These are phyloP conservation scores for Channallabes apus DNA, from an alignment of 2,797 vertebrate genomes.

Conservation along the genomic window DNA sequence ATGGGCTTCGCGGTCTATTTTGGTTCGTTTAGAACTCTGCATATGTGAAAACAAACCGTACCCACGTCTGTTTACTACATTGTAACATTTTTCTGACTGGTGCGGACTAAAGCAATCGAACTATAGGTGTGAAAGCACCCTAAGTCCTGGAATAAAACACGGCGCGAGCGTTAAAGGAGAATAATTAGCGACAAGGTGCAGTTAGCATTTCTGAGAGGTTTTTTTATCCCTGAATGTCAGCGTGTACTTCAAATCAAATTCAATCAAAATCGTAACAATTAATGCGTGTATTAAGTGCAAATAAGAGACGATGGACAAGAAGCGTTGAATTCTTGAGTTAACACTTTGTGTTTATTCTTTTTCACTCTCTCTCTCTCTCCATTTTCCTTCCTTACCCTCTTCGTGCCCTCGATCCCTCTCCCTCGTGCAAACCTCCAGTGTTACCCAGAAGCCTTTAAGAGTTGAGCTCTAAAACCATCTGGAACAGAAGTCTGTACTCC, in stretches of 20 bases:
- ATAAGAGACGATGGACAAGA: not conserved
- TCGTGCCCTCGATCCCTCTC: not conserved
- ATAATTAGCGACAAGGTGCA: not conserved
- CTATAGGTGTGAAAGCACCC: too few relatives aligned
- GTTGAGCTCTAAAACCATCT: constrained; percentile 14
- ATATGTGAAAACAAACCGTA: too few relatives aligned
- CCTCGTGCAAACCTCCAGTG: not conserved
- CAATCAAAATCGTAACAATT: not conserved
- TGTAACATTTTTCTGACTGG: too few relatives aligned
- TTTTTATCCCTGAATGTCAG: not conserved
- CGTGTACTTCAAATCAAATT: not conserved
- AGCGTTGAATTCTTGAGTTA: not conserved
- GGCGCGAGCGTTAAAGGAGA: not conserved
- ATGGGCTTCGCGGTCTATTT: too few relatives aligned
- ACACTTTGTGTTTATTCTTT: too few relatives aligned
- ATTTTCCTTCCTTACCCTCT: too few relatives aligned
- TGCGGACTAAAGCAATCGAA: too few relatives aligned
- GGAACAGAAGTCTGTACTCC: constrained; percentile 9
- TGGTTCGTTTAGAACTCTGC: too few relatives aligned
- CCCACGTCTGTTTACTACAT: too few relatives aligned
- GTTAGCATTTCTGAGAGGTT: too few relatives aligned
- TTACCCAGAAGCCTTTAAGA: not conserved
- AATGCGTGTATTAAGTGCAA: not conserved
- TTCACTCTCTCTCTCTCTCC: not conserved
- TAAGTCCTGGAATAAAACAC: not conserved